Evolutionary conservation across 2,113 vertebrate genomes (phyloP), one percentile per base, ranked within the genome.

Genomic region (Mobula hypostoma): DNA sequence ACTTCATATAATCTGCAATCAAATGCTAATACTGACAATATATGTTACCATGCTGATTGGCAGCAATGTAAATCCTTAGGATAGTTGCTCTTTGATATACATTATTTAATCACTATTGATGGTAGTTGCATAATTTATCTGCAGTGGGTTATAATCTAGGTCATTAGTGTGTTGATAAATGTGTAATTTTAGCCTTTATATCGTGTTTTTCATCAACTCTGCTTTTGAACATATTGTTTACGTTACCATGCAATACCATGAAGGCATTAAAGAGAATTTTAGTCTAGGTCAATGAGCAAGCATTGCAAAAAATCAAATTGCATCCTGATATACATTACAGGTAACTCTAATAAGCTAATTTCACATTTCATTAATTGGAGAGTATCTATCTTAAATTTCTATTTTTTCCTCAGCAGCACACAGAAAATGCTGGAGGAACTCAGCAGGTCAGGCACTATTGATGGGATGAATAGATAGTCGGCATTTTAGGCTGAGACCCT

Each of bases 351-450:
- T 24, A 74, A 90, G 66, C 85, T 19, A 90, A 68, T 93, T 72
- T 93, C 90, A 93, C 68, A 93, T 48, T 72, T 74, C 90, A 93
- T 93, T 93, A 93, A 74, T 72, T 40, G 12, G 27, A 74, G 70
- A 12, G 68, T 48, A 48, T 27, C 68, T 74, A 93, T 74, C 74
- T 93, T 93, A 56, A 93, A 92, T 56, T 87, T 87, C 83, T 87
- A 91, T 70, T 72, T 27, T 48, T 93, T 74, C 68, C 48, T 48
- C 3, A 48, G 48, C 1, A 48, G 48, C 48, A 48, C 48, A 48
- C 48, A 48, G 48, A 48, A 2, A 48, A 48, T 48, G 48, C 48
- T 48, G 48, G 48, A 48, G 48, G 48, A 48, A 48, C 48, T 48
- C 48, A 48, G 48, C 48, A 48, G 48, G 48, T 48, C 48, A 48